These are phyloP conservation scores for Drosophila subpulchrella DNA, from an alignment of 1,140 invertebrate species.

Conservation along the genomic window DNA sequence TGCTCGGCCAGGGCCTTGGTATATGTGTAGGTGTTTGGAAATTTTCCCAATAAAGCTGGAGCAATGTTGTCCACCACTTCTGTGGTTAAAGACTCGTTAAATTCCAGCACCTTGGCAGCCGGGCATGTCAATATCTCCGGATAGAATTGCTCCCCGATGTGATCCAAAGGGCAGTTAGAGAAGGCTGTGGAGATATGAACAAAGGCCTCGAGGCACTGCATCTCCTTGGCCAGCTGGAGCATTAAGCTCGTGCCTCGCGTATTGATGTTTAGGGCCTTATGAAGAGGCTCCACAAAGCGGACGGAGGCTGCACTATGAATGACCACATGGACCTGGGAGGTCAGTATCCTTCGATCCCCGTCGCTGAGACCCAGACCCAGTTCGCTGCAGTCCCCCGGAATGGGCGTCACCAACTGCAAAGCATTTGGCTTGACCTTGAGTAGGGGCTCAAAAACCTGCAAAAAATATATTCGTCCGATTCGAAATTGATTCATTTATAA, in stretches of 20 bases:
- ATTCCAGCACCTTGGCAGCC: slow-evolving; percentile 87
- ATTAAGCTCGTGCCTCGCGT: slow-evolving; percentile 86
- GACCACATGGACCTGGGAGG: slow-evolving; percentile 87
- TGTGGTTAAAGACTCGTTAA: slow-evolving; percentile 85
- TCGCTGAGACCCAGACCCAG: slow-evolving; percentile 89
- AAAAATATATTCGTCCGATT: neutral
- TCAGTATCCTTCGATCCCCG: slow-evolving; percentile 84
- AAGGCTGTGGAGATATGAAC: slow-evolving; percentile 91
- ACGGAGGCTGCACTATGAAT: slow-evolving; percentile 95
- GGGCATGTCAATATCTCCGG: slow-evolving; percentile 86
- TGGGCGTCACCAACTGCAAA: slow-evolving; percentile 60
- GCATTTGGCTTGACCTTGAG: slow-evolving; percentile 31
- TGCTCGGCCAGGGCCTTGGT: slow-evolving; percentile 93
- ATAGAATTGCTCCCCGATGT: slow-evolving; percentile 90
- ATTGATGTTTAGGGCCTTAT: slow-evolving; percentile 87
- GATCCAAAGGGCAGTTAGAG: slow-evolving; percentile 87
- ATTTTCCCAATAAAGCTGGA: slow-evolving; percentile 86
- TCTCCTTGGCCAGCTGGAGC: slow-evolving; percentile 86
- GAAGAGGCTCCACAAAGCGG: slow-evolving; percentile 91
- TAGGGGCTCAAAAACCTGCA: slow-evolving; percentile 36
- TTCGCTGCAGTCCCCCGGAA: slow-evolving; percentile 86
- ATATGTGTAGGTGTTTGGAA: slow-evolving; percentile 93
- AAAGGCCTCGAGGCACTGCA: slow-evolving; percentile 88
- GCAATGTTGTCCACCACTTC: slow-evolving; percentile 87
- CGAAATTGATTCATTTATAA: neutral